phyloP scores from a whole-genome alignment of 1,140 invertebrate species.

The Atta cephalotes region DNA sequence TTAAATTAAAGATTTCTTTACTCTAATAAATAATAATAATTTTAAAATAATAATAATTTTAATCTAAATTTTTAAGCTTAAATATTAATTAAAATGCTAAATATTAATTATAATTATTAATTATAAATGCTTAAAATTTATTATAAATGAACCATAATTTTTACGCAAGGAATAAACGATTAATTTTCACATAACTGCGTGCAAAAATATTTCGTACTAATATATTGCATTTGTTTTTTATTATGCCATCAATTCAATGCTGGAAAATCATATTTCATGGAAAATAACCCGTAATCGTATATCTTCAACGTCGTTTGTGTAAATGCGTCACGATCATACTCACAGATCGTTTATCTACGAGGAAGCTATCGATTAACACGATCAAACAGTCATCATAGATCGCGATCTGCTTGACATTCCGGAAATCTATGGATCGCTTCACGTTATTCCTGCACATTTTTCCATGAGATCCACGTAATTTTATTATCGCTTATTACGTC shows the following conservation, averaged over 20 bases:
- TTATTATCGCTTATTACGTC: slow-evolving; percentile 43
- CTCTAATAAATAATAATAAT: neutral
- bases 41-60: no score
- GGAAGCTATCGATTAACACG: slow-evolving; percentile 25
- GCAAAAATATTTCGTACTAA: neutral
- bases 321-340: slow-evolving; percentile 3
- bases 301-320: slow-evolving; percentile 18
- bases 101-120: no score
- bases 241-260: neutral
- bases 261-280: neutral
- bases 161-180: neutral
- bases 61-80: no score
- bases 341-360: neutral
- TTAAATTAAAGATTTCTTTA: neutral
- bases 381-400: slow-evolving; percentile 24
- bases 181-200: neutral
- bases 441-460: slow-evolving; percentile 43
- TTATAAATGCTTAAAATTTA: no score
- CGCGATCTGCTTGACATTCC: slow-evolving; percentile 30
- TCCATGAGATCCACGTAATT: slow-evolving; percentile 43
- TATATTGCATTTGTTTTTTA: neutral
- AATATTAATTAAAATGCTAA: no score
- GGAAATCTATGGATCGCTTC: slow-evolving; percentile 40
- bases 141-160: neutral
- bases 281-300: neutral